Evolutionary conservation across 2,797 vertebrate species (phyloP).

Genomic region (Heteromormyrus szaboi): DNA sequence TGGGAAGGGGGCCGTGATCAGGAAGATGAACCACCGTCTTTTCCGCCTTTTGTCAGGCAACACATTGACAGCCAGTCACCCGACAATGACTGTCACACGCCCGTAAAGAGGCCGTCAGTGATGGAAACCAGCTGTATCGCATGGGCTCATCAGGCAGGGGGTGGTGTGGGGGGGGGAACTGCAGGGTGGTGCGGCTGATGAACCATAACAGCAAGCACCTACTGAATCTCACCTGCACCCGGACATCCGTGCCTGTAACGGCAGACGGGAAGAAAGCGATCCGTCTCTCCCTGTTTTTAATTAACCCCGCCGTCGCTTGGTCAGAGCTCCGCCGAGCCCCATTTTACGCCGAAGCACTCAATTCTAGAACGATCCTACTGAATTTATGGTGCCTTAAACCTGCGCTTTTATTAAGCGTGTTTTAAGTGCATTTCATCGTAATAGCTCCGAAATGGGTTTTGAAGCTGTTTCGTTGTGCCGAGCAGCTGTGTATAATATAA

Average conservation of each 20-base stretch:
- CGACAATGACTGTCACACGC: slow-evolving; percentile 74
- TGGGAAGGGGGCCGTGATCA: slow-evolving; percentile 65
- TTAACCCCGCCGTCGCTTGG: neutral
- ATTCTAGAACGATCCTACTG: neutral
- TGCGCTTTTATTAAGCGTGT: neutral
- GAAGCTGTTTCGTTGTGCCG: neutral
- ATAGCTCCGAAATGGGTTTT: neutral
- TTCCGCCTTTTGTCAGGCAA: slow-evolving; percentile 62
- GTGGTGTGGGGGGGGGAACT: neutral
- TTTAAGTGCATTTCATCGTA: neutral
- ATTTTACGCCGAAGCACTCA: neutral
- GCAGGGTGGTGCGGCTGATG: slow-evolving; percentile 42
- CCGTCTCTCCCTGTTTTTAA: neutral
- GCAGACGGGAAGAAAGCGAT: slow-evolving; percentile 29
- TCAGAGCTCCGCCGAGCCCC: neutral
- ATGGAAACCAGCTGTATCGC: slow-evolving; percentile 70
- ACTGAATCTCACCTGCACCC: slow-evolving; percentile 67
- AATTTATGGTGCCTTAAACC: neutral
- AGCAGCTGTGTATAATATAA: neutral
- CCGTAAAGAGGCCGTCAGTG: slow-evolving; percentile 63
- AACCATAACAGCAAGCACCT: slow-evolving; percentile 69
- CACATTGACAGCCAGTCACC: slow-evolving; percentile 72
- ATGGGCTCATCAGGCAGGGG: slow-evolving; percentile 54
- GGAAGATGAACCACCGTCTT: slow-evolving; percentile 67
- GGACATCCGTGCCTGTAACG: slow-evolving; percentile 51